Conservation (phyloP, 2,797 vertebrate species). For the Borostomias antarcticus region DNA sequence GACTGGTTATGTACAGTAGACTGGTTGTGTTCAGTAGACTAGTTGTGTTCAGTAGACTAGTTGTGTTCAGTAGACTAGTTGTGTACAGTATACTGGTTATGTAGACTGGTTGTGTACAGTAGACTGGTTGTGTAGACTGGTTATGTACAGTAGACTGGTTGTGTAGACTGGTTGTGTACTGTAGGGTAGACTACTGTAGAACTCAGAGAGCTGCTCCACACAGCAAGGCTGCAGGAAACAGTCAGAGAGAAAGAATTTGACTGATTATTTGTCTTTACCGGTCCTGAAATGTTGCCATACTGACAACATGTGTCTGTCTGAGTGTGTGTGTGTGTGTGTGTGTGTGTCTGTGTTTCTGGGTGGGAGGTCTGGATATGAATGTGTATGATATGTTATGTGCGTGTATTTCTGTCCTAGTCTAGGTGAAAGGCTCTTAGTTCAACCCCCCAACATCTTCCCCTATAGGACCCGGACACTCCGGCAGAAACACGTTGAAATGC, state of each 20-base stretch:
- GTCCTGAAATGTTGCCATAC: slow-evolving; percentile 14
- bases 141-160: no score
- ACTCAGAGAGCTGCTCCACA: slow-evolving; percentile 3
- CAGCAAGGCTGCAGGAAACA: slow-evolving; percentile 2
- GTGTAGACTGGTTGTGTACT: no score
- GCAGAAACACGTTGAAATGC: no score
- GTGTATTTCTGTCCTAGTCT: slow-evolving; percentile 1
- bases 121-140: no score
- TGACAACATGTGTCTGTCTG: slow-evolving; percentile 13
- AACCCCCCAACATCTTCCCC: slow-evolving; percentile 3
- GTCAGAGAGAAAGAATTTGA: slow-evolving; percentile 24
- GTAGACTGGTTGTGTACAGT: no score
- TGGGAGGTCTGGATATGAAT: slow-evolving; percentile 22
- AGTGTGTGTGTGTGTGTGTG: not conserved
- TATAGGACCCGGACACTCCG: not conserved
- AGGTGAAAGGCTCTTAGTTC: not conserved
- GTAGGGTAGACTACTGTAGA: not conserved
- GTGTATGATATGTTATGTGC: slow-evolving; percentile 10
- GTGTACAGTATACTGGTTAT: no score
- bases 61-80: no score
- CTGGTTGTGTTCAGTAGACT: no score
- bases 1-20: no score
- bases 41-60: no score
- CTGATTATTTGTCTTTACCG: slow-evolving; percentile 41
- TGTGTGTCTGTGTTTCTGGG: not conserved